Percentiles rank a stretch among this genome's conserved stretches.
Conservation (phyloP, 2,888 invertebrate genomes). For the Drosophila flavopinicola region DNA sequence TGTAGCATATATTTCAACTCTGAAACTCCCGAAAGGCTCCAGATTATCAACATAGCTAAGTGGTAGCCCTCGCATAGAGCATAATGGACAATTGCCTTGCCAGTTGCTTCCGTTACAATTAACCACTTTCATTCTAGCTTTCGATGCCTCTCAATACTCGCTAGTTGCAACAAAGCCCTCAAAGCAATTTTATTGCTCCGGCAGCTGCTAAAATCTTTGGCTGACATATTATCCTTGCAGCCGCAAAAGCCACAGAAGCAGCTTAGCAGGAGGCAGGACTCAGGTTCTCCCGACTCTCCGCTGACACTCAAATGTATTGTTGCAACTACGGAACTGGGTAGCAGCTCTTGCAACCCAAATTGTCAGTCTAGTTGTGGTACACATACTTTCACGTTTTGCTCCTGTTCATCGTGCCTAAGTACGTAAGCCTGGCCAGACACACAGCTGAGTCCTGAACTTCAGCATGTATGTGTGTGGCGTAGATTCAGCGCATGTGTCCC, state of each 20-base stretch:
- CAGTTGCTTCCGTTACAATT: conserved; percentile 22
- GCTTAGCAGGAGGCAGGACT: conserved; percentile 60
- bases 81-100: background rate
- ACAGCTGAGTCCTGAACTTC: conserved; percentile 58
- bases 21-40: too few relatives aligned
- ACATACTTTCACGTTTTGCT: conserved; percentile 31
- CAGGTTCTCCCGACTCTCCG: conserved; percentile 14
- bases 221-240: conserved; percentile 67
- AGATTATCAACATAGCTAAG: too few relatives aligned
- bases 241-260: conserved; percentile 69
- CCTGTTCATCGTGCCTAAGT: conserved; percentile 42
- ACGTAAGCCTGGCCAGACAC: conserved; percentile 63
- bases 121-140: conserved; percentile 20
- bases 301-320: conserved; percentile 37
- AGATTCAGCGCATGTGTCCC: conserved; percentile 66
- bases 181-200: conserved; percentile 59
- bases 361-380: conserved; percentile 60
- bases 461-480: conserved; percentile 23
- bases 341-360: conserved; percentile 60
- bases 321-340: conserved; percentile 32
- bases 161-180: conserved; percentile 40
- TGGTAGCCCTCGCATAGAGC: too few relatives aligned
- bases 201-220: conserved; percentile 51
- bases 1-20: too few relatives aligned
- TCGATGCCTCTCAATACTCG: conserved; percentile 16